Evolutionary conservation across 2,888 invertebrate genomes (phyloP), one percentile per base, ranked within the genome.

Genomic region (Leptogaster cylindrica): DNA sequence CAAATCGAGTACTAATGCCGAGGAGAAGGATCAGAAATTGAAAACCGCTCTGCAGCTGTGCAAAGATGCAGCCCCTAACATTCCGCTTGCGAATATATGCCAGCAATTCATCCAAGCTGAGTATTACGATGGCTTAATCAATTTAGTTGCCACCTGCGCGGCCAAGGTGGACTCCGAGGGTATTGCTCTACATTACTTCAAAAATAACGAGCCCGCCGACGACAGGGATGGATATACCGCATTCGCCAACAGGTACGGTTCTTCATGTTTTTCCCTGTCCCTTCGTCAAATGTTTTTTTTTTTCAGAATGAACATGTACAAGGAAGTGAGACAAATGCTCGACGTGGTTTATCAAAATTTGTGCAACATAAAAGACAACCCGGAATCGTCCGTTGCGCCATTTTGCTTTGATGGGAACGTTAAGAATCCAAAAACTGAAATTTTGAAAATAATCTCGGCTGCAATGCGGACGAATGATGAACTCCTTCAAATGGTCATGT

Each of bases 61-160:
- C 79, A 93, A 93, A 83, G 89, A 91, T 76, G 94, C 96, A 16
- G 91, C 92, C 1, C 92, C 93, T 1, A 90, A 92, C 73, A 84
- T 97, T 25, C 94, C 96, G 78, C 82, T 97, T 46, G 86, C 88
- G 2, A 86, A 90, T 66, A 91, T 97, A 44, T 95, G 95, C 77
- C 89, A 89, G 52, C 92, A 77, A 79, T 88, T 97, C 73, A 87
- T 89, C 6, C 83, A 88, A 1, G 87, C 89, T 50, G 90, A 90
- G 14, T 95, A 91, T 77, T 96, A 92, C 78, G 87, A 89, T 20
- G 95, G 95, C 0, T 91, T 97, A 2, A 89, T 97, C 8, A 95
- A 97, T 73, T 80, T 98, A 23, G 91, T 93, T 74, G 85, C 91
- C 1, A 87, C 89, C 6, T 93, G 93, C 76, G 96, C 96, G 0